phyloP scores from a whole-genome alignment of 37 sponge, comb jelly and placozoan species.

The Halichondria panicea region DNA sequence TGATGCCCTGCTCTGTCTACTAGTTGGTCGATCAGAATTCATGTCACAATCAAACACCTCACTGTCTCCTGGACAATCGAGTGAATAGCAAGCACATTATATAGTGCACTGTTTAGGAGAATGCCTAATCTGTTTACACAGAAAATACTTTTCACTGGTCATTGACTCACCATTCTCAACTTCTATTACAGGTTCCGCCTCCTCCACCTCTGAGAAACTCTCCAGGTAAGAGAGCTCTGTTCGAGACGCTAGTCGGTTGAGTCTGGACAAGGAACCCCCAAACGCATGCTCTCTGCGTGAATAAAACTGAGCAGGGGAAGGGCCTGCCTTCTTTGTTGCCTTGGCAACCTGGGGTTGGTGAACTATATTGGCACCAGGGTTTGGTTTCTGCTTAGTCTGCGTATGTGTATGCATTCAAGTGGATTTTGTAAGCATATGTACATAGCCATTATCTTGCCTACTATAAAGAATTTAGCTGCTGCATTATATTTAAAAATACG shows the following conservation, averaged over 20 bases:
- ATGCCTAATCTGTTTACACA: neutral
- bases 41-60: neutral
- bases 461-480: too few relatives aligned
- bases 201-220: constrained; percentile 21
- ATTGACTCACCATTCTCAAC: neutral
- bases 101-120: too few relatives aligned
- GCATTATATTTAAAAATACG: too few relatives aligned
- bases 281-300: constrained; percentile 18
- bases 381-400: too few relatives aligned
- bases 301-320: constrained; percentile 41
- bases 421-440: too few relatives aligned
- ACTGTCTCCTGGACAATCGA: neutral
- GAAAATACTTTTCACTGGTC: neutral
- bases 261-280: constrained; percentile 29
- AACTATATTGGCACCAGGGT: too few relatives aligned
- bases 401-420: too few relatives aligned
- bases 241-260: constrained; percentile 29
- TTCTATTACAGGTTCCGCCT: neutral
- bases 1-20: neutral
- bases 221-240: constrained; percentile 20
- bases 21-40: constrained; percentile 8
- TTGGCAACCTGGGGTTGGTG: too few relatives aligned
- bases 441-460: too few relatives aligned
- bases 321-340: neutral
- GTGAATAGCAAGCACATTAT: neutral